Base-by-base conservation (phyloP, 2,888 invertebrate species). In the Pristionchus fissidentatus region DNA sequence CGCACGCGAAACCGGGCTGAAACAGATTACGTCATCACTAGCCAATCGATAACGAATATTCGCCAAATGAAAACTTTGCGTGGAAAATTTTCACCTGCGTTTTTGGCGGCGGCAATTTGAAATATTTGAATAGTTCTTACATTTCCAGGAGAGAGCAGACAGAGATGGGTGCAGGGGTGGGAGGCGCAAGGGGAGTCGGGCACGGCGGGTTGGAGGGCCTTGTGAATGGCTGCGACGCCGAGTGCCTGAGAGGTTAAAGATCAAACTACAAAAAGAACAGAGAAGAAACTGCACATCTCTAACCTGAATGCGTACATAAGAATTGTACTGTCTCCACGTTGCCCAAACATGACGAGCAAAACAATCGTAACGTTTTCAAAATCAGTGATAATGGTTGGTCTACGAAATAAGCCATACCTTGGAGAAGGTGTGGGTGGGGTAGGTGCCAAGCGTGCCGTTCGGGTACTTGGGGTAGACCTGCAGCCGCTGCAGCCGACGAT, bases 181-280 rank as follows among this genome's bases (percentile, higher is more conserved):
- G 94, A 94, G 22, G 93, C 94, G 93, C 98, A 98, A 0, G 97
- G 97, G 88, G 94, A 94, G n/a, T 84, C 84, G 55, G 85, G 85
- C 38, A 87, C 92, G 35, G 88, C 84, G 3, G 97, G 97, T 93
- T 99, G 99, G 78, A 98, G 94, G 0, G 97, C 96, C 0, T 97
- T 96, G 93, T 98, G 98, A 90, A 97, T 96, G 0, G 97, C 97
- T 91, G 97, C 97, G 86, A 99, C 96, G 13, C 97, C 97, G 5
- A 98, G 94, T 0, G 98, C 98, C 85, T 85, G 60, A 32, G 19
- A 29, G 77, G 15, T 49, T 7, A 49, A 7, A 43, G 41, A 26
- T 29, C 46, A 46, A 4, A 43, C 43, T 73, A 26, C 43, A 43
- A n/a, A 73, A 3, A 4, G 15, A 3, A 62, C 10, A 32, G 15